Percentiles rank a stretch among this genome's conserved stretches.
These are phyloP conservation scores for Diarsia brunnea DNA, from an alignment of 2,888 invertebrate genomes.

Conservation along the genomic window DNA sequence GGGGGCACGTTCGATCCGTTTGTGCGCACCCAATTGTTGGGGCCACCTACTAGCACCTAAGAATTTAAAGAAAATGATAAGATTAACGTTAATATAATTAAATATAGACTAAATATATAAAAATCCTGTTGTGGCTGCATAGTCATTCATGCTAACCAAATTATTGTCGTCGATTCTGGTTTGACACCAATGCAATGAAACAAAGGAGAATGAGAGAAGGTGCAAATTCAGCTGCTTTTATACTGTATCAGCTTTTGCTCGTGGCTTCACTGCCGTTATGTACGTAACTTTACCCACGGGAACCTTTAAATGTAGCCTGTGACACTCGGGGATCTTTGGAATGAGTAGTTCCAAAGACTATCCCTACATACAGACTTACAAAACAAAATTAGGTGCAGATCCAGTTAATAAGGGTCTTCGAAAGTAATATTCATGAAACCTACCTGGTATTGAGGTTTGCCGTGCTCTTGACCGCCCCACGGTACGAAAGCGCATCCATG, in stretches of 20 bases:
- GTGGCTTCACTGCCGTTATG: too few species aligned
- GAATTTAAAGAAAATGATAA: constrained; percentile 56
- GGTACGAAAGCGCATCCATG: constrained; percentile 95
- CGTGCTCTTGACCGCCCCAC: constrained; percentile 96
- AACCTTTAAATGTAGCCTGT: too few species aligned
- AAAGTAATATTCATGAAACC: constrained; percentile 26
- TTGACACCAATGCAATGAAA: neutral
- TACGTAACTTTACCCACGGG: too few species aligned
- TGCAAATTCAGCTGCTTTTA: neutral
- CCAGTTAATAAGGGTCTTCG: neutral
- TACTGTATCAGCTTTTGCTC: too few species aligned
- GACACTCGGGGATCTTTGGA: too few species aligned
- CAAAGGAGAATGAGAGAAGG: neutral
- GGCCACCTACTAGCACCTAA: constrained; percentile 91
- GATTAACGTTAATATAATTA: neutral
- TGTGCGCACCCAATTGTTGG: constrained; percentile 93
- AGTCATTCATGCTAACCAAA: neutral
- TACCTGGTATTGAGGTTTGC: constrained; percentile 94
- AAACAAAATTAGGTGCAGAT: neutral
- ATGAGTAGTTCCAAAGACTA: too few species aligned
- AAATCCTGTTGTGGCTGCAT: neutral
- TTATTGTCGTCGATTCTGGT: constrained; percentile 5
- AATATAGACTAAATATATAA: neutral
- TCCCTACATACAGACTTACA: too few species aligned
- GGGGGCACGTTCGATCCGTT: constrained; percentile 93